Conservation (phyloP, 2,888 invertebrate genomes). For the Vannuccia rotundouncinata region DNA sequence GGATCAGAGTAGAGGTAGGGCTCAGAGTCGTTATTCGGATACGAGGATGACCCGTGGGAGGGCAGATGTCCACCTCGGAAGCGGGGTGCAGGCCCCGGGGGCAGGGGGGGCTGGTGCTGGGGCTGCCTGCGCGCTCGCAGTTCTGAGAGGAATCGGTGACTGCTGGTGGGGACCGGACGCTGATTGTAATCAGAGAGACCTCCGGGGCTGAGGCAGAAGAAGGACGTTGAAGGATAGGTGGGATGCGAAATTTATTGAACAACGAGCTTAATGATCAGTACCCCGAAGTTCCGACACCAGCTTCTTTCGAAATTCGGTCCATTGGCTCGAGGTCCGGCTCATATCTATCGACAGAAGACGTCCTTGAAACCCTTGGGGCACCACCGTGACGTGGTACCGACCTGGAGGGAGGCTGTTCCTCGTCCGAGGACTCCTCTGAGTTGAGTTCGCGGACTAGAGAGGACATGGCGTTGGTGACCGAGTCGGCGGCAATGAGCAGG, state of each 20-base stretch:
- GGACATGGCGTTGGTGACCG: slow-evolving; percentile 94
- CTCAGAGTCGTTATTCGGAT: too few species aligned
- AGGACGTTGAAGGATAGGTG: too few species aligned
- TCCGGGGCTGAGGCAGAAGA: background rate
- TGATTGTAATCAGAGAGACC: background rate
- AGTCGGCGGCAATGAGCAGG: slow-evolving; percentile 87
- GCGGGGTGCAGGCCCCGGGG: slow-evolving; percentile 5
- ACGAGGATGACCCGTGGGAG: background rate
- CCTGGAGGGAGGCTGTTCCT: background rate
- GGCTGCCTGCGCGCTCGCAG: slow-evolving; percentile 19
- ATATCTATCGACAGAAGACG: background rate
- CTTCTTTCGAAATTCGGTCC: background rate
- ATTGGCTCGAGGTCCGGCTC: background rate
- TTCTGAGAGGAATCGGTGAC: slow-evolving; percentile 29
- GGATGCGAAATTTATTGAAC: background rate
- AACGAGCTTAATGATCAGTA: too few species aligned
- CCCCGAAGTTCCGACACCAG: background rate
- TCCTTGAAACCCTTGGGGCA: background rate
- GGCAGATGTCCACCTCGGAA: background rate
- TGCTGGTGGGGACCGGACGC: background rate
- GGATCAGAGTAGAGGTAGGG: slow-evolving; percentile 37
- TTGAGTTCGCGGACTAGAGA: slow-evolving; percentile 89
- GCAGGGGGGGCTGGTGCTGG: background rate
- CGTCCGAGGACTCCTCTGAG: slow-evolving; percentile 58
- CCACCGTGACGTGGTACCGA: background rate